Conservation (phyloP, 2,113 vertebrate species). For the Oplegnathus fasciatus region DNA sequence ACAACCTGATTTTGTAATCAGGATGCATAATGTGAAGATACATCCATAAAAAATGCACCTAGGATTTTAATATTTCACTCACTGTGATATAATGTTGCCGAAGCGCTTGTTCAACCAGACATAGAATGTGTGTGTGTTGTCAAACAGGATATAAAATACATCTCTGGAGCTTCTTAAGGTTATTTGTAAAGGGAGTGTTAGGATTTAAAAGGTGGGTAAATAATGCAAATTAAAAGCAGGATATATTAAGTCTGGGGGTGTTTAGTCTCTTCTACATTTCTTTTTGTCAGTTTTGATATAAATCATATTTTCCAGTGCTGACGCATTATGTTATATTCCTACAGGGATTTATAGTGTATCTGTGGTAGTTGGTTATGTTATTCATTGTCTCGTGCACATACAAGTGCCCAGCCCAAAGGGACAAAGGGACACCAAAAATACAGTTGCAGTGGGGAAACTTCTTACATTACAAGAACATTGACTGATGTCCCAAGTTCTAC, state of each 20-base stretch:
- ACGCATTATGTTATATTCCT: background rate
- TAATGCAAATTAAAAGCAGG: background rate
- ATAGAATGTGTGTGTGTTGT: background rate
- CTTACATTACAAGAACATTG: no score
- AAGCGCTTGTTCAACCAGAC: background rate
- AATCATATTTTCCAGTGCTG: background rate
- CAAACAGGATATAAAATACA: background rate
- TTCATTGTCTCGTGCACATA: background rate
- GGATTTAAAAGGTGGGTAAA: background rate
- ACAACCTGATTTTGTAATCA: background rate
- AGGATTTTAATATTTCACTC: constrained; percentile 1
- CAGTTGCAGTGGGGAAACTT: no score
- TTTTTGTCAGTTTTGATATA: background rate
- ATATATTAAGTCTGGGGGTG: background rate
- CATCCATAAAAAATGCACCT: background rate
- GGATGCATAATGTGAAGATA: background rate
- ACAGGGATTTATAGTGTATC: background rate
- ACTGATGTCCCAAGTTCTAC: no score
- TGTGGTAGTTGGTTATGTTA: background rate
- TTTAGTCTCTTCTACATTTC: background rate
- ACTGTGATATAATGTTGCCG: background rate
- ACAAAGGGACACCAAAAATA: no score
- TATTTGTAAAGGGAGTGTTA: background rate
- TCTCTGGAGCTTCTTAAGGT: background rate
- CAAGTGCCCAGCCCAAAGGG: background rate